phyloP scores from a whole-genome alignment of 2,113 vertebrate genomes.

The Blennius ocellaris region DNA sequence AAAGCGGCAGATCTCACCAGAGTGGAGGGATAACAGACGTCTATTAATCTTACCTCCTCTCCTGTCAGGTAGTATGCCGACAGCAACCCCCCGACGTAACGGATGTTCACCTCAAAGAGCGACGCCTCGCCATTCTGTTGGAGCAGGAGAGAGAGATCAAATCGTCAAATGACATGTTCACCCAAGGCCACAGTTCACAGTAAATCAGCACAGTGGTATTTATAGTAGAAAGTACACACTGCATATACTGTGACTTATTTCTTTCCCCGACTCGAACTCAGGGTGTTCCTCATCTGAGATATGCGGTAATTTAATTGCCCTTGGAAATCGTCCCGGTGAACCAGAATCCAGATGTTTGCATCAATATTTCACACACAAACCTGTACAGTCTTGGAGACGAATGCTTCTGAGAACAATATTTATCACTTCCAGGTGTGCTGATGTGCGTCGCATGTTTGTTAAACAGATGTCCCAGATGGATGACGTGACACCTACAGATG shows the following conservation, averaged over 20 bases:
- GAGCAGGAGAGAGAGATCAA: constrained; percentile 55
- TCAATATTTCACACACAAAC: constrained; percentile 31
- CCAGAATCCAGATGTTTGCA: constrained; percentile 17
- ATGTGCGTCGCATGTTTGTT: constrained; percentile 19
- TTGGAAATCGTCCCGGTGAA: background rate
- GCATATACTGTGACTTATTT: background rate
- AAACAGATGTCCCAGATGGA: background rate
- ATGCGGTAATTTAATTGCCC: background rate
- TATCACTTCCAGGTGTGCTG: constrained; percentile 6
- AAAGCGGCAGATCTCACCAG: constrained; percentile 51
- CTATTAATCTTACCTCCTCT: constrained; percentile 89
- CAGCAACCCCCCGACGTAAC: constrained; percentile 94
- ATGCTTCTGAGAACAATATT: constrained; percentile 1
- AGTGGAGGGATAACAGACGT: constrained; percentile 47
- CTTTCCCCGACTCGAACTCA: background rate
- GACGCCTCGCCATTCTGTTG: constrained; percentile 95
- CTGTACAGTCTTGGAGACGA: background rate
- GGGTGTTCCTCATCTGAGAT: background rate
- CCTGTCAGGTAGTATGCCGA: constrained; percentile 92
- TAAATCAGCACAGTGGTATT: constrained; percentile 11
- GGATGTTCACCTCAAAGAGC: constrained; percentile 98
- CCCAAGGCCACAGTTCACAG: constrained; percentile 1
- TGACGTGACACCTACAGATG: background rate
- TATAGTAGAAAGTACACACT: background rate
- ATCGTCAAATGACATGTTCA: constrained; percentile 51